Conservation (phyloP, 2,113 vertebrate genomes). For the Neodontobutis hainanensis region DNA sequence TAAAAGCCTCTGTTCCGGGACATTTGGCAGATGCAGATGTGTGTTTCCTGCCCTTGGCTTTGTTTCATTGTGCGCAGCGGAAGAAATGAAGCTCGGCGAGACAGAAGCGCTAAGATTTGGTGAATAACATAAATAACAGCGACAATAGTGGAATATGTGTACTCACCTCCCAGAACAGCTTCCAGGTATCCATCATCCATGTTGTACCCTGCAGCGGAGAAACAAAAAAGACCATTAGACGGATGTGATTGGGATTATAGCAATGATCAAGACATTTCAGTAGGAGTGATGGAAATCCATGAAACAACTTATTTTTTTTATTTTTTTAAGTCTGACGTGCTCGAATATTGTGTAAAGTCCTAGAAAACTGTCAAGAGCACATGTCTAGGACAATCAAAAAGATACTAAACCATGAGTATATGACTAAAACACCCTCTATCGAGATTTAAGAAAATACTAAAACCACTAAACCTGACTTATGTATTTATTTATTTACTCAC, state of each 20-base stretch:
- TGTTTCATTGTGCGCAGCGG: background rate
- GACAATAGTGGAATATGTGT: background rate
- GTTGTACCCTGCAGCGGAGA: background rate
- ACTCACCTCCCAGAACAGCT: slow-evolving; percentile 9
- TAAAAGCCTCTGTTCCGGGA: slow-evolving; percentile 9
- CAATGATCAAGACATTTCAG: background rate
- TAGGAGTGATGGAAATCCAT: no score
- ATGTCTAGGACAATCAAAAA: no score
- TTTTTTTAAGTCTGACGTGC: no score
- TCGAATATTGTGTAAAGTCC: no score
- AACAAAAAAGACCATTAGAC: slow-evolving; percentile 5
- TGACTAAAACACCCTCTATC: no score
- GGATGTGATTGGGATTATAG: background rate
- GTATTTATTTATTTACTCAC: no score
- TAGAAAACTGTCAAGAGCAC: no score
- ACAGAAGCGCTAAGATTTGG: background rate
- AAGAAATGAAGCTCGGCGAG: background rate
- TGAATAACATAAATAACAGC: background rate
- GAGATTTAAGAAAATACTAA: no score
- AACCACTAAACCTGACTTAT: no score
- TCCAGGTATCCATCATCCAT: slow-evolving; percentile 11
- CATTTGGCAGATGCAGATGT: slow-evolving; percentile 9
- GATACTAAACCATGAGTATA: no score
- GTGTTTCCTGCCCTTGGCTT: slow-evolving; percentile 1
- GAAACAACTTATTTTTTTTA: no score